These are phyloP conservation scores for Rhamnusium bicolor DNA, from an alignment of 2,888 invertebrate genomes.

Conservation along the genomic window DNA sequence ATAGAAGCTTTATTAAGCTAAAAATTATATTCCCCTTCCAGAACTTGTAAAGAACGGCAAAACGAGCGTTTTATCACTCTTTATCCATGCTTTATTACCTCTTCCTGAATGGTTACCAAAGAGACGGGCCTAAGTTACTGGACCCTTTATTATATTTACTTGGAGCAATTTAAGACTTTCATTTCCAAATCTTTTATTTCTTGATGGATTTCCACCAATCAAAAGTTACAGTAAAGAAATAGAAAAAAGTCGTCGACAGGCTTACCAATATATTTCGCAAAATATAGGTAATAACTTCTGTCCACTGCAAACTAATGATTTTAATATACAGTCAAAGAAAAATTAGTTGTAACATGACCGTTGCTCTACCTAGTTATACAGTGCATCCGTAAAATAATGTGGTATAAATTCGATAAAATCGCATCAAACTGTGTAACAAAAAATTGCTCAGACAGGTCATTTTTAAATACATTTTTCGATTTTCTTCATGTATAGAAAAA, in stretches of 20 bases:
- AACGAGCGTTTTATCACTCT: conserved; percentile 15
- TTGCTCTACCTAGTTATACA: too few relatives aligned
- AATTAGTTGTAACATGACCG: too few relatives aligned
- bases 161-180: neutral
- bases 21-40: neutral
- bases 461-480: too few relatives aligned
- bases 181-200: neutral
- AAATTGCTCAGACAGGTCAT: too few relatives aligned
- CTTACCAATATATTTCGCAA: neutral
- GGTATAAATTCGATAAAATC: too few relatives aligned
- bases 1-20: neutral
- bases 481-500: too few relatives aligned
- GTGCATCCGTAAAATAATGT: too few relatives aligned
- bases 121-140: conserved; percentile 4
- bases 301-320: neutral
- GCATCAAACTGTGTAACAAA: too few relatives aligned
- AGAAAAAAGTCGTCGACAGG: neutral
- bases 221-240: neutral
- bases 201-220: neutral
- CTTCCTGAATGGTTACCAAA: conserved; percentile 5
- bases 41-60: neutral
- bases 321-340: too few relatives aligned
- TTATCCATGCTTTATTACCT: conserved; percentile 7
- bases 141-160: conserved; percentile 18
- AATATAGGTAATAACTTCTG: neutral